These are phyloP conservation scores for Rhabdomys pumilio DNA, from an alignment of 2,797 vertebrate species.

Conservation along the genomic window DNA sequence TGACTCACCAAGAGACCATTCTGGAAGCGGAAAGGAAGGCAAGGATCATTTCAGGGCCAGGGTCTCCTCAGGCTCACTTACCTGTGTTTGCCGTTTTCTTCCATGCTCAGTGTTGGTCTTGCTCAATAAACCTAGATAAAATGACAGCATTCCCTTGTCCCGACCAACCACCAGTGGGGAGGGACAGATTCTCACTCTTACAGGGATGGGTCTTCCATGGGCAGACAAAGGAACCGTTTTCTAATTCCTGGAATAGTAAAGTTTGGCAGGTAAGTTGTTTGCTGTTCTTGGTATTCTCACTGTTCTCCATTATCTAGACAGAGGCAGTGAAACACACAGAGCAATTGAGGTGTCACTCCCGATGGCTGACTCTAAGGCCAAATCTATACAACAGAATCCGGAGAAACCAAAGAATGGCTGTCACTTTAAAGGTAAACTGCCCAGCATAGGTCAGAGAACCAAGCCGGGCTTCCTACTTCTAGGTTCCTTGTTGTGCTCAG, in stretches of 20 bases:
- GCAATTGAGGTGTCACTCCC: neutral
- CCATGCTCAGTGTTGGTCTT: slow-evolving; percentile 65
- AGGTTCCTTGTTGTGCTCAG: neutral
- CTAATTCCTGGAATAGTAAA: slow-evolving; percentile 64
- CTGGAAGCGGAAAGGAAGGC: slow-evolving; percentile 87
- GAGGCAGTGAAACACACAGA: neutral
- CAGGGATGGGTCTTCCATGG: slow-evolving; percentile 59
- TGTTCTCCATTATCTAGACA: neutral
- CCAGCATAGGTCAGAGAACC: neutral
- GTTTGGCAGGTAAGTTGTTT: neutral
- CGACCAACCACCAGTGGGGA: slow-evolving; percentile 74
- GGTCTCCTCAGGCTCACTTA: slow-evolving; percentile 81
- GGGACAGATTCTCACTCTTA: slow-evolving; percentile 50
- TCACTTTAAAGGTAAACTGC: neutral
- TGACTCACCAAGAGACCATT: slow-evolving; percentile 96
- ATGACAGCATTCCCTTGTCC: neutral
- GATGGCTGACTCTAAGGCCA: neutral
- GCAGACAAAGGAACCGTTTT: slow-evolving; percentile 66
- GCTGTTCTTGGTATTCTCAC: slow-evolving; percentile 4
- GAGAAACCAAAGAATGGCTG: neutral
- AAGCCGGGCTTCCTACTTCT: neutral
- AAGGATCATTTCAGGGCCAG: slow-evolving; percentile 67
- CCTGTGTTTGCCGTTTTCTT: slow-evolving; percentile 82
- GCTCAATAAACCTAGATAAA: slow-evolving; percentile 80
- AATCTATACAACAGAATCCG: neutral